These are phyloP conservation scores for Melipona quadrifasciata DNA, from an alignment of 1,140 invertebrate species.

Conservation along the genomic window DNA sequence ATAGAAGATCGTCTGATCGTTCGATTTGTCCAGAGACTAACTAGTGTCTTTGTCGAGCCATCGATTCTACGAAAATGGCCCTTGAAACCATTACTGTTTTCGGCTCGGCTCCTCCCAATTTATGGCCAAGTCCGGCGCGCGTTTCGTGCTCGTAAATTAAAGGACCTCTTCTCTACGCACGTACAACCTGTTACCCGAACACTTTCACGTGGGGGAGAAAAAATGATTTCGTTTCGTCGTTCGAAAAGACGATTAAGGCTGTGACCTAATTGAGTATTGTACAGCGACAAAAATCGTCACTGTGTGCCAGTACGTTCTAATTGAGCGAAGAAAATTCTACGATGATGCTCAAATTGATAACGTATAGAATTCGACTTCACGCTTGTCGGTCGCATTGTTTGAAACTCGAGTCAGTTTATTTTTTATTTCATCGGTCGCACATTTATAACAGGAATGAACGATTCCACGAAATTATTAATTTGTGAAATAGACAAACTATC, in stretches of 20 bases:
- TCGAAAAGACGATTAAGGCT: background rate
- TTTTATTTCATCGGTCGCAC: too few relatives aligned
- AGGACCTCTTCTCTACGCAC: background rate
- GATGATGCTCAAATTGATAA: too few relatives aligned
- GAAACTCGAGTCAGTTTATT: too few relatives aligned
- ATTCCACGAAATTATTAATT: too few relatives aligned
- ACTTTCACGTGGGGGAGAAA: background rate
- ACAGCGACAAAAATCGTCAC: too few relatives aligned
- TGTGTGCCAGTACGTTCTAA: too few relatives aligned
- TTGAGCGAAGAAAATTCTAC: too few relatives aligned
- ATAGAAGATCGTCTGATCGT: background rate
- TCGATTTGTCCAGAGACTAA: background rate
- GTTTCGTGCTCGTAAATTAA: constrained; percentile 3
- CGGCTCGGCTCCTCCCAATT: background rate
- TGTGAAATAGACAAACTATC: too few relatives aligned
- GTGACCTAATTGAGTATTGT: too few relatives aligned
- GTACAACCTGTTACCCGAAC: background rate
- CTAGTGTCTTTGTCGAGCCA: background rate
- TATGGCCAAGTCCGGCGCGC: background rate
- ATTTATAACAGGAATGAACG: too few relatives aligned
- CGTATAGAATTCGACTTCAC: too few relatives aligned
- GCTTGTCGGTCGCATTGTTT: too few relatives aligned
- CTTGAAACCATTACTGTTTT: background rate
- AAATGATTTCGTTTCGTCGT: background rate
- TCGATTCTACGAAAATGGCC: background rate